Evolutionary conservation across 2,888 invertebrate genomes (phyloP).

Genomic region (Clanis bilineata): DNA sequence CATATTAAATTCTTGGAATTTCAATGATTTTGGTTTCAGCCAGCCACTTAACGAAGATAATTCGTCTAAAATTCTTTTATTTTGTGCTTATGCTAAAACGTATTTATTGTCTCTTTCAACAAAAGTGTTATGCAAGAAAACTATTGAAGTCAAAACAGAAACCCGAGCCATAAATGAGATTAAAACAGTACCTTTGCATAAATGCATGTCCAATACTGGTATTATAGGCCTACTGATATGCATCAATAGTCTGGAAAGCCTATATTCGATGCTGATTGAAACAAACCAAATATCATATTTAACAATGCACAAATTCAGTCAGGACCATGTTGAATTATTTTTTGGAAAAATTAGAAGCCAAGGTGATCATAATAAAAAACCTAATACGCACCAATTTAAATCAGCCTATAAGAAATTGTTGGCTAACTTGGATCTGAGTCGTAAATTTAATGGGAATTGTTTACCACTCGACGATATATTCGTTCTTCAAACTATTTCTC

Average conservation of each 20-base stretch:
- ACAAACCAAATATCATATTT: slow-evolving; percentile 7
- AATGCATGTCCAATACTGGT: not conserved
- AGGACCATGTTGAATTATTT: slow-evolving; percentile 21
- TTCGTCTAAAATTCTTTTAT: not conserved
- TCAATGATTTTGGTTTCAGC: not conserved
- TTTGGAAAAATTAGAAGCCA: slow-evolving; percentile 18
- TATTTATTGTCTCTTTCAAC: not conserved
- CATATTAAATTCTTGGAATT: not conserved
- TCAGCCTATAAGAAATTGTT: no score
- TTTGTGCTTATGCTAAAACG: not conserved
- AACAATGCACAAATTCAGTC: slow-evolving; percentile 13
- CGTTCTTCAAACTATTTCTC: no score
- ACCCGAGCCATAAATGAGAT: not conserved
- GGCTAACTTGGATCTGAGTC: no score
- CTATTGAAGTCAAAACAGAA: not conserved
- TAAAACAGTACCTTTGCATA: not conserved
- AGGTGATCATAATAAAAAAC: slow-evolving; percentile 22
- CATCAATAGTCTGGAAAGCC: slow-evolving; percentile 3
- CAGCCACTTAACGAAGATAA: not conserved
- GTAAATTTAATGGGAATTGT: no score
- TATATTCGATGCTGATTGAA: slow-evolving; percentile 18
- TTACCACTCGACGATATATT: no score
- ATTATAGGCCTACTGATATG: not conserved
- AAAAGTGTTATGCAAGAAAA: not conserved
- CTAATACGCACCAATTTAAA: slow-evolving; percentile 21